A percentile compares a stretch with the other conserved stretches of the same genome.
Conservation (phyloP, 2,888 invertebrate genomes). For the Eulithis prunata region DNA sequence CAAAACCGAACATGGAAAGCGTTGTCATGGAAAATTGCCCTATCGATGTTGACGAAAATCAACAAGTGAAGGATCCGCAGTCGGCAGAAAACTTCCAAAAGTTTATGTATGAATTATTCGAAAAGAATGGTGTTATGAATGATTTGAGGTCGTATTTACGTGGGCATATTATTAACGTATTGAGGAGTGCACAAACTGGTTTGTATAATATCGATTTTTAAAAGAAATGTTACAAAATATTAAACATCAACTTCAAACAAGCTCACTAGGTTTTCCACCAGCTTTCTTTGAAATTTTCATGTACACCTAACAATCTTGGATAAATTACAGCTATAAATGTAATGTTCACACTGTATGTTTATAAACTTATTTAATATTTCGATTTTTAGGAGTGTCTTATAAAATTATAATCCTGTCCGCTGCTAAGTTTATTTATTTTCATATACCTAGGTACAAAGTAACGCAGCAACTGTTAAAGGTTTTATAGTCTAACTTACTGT, state of each 20-base stretch:
- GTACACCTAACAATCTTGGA: too few species aligned
- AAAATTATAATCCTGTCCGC: too few species aligned
- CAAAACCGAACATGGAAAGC: slow-evolving; percentile 58
- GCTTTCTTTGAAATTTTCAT: too few species aligned
- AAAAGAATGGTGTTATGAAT: slow-evolving; percentile 84
- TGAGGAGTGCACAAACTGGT: slow-evolving; percentile 79
- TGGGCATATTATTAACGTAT: slow-evolving; percentile 82
- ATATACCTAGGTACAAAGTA: too few species aligned
- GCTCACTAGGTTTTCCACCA: background rate
- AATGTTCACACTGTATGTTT: too few species aligned
- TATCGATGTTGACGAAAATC: slow-evolving; percentile 39
- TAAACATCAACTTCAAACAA: background rate
- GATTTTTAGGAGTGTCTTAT: too few species aligned
- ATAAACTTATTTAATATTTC: too few species aligned
- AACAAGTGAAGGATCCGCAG: slow-evolving; percentile 47
- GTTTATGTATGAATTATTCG: slow-evolving; percentile 83
- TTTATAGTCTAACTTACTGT: too few species aligned
- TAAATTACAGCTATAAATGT: too few species aligned
- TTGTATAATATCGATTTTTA: slow-evolving; percentile 25
- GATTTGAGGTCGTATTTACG: slow-evolving; percentile 85
- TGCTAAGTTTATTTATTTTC: too few species aligned
- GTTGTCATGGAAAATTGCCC: slow-evolving; percentile 38
- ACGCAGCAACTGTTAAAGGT: too few species aligned
- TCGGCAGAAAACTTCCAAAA: slow-evolving; percentile 83
- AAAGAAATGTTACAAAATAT: background rate